A percentile compares a stretch with the other conserved stretches of the same genome.
phyloP scores from a whole-genome alignment of 2,797 vertebrate species.

The Hydrophis major region DNA sequence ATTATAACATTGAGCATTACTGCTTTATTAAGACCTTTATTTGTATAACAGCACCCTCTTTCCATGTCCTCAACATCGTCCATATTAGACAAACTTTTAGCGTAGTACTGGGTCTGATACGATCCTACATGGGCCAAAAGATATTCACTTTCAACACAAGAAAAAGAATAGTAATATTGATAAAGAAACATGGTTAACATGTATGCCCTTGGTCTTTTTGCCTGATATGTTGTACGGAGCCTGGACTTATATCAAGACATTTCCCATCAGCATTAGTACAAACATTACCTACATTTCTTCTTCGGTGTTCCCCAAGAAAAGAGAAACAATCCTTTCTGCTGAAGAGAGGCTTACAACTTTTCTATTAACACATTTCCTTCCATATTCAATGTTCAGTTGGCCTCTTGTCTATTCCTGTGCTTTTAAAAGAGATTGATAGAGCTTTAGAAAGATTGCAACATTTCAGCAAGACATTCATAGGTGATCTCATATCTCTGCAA shows the following conservation, averaged over 20 bases:
- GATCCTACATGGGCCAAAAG: neutral
- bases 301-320: neutral
- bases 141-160: neutral
- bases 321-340: neutral
- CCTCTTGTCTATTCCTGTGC: neutral
- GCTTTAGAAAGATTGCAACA: neutral
- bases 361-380: neutral
- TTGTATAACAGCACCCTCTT: neutral
- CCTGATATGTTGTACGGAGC: neutral
- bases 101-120: neutral
- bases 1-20: constrained; percentile 4
- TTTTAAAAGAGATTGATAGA: neutral
- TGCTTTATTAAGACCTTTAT: neutral
- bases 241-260: constrained; percentile 3
- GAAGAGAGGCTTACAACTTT: neutral
- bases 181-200: neutral
- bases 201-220: neutral
- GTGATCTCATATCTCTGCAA: neutral
- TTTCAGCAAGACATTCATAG: neutral
- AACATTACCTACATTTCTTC: neutral
- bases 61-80: neutral
- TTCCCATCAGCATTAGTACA: neutral
- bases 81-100: neutral
- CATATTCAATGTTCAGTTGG: neutral
- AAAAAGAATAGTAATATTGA: neutral